Conservation (phyloP, 2,113 vertebrate species). For the Drymodes brunneopygia region DNA sequence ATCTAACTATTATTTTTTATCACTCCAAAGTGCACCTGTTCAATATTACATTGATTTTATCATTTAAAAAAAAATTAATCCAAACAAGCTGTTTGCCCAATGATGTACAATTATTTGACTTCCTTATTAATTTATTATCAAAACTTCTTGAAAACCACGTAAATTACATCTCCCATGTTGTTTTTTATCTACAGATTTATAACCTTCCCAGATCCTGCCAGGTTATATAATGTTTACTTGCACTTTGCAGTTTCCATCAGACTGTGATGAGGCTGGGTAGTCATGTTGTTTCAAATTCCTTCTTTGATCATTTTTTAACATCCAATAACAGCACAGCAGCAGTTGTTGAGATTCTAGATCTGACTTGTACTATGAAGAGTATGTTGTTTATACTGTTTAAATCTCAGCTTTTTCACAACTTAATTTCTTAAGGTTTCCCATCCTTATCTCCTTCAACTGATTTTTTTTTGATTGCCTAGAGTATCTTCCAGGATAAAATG, state of each 20-base stretch:
- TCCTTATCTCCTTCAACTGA: background rate
- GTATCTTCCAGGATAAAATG: background rate
- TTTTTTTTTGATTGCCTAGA: background rate
- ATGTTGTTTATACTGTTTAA: background rate
- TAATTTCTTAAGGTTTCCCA: background rate
- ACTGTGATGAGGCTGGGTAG: background rate
- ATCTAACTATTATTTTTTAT: background rate
- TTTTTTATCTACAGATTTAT: background rate
- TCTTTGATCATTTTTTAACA: background rate
- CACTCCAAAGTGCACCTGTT: background rate
- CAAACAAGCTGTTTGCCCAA: background rate
- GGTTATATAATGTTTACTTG: background rate
- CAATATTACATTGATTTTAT: background rate
- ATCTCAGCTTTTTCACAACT: background rate
- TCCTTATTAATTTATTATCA: constrained; percentile 19
- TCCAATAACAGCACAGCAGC: background rate
- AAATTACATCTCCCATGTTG: background rate
- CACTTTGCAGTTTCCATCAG: background rate
- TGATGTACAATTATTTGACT: background rate
- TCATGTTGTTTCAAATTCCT: background rate
- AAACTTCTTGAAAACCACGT: background rate
- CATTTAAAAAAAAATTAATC: background rate
- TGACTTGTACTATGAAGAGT: background rate
- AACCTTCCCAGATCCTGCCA: background rate
- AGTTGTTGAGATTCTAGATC: background rate